phyloP scores from a whole-genome alignment of 2,888 invertebrate species.

The Timandra comae region DNA sequence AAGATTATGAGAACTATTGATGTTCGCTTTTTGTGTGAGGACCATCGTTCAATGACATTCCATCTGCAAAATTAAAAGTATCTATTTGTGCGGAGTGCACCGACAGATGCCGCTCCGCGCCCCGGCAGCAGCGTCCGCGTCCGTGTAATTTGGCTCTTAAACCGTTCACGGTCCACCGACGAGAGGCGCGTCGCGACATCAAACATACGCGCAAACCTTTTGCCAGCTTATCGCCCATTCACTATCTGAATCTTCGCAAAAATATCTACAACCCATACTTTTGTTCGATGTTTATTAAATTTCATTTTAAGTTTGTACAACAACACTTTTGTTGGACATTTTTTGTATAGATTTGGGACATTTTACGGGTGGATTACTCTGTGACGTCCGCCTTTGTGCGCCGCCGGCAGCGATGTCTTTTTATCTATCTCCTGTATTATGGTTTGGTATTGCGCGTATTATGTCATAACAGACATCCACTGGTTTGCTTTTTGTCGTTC shows the following conservation, averaged over 20 bases:
- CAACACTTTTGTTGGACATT: constrained; percentile 73
- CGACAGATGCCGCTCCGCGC: constrained; percentile 70
- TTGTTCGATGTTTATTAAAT: constrained; percentile 75
- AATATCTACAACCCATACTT: constrained; percentile 60
- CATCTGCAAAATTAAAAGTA: constrained; percentile 74
- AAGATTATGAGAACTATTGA: constrained; percentile 22
- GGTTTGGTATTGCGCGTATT: constrained; percentile 71
- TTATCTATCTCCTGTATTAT: constrained; percentile 59
- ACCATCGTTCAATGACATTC: constrained; percentile 46
- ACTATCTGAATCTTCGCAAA: constrained; percentile 63
- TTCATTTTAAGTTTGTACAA: constrained; percentile 75
- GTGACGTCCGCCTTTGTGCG: constrained; percentile 61
- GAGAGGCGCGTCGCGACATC: constrained; percentile 73
- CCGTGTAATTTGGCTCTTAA: constrained; percentile 70
- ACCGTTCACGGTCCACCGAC: constrained; percentile 68
- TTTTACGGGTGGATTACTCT: constrained; percentile 72
- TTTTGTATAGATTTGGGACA: constrained; percentile 73
- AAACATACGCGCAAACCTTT: constrained; percentile 73
- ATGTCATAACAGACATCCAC: constrained; percentile 74
- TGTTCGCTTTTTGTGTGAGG: constrained; percentile 27
- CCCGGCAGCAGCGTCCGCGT: constrained; percentile 35
- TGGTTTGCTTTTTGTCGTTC: constrained; percentile 54
- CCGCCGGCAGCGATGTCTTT: constrained; percentile 62
- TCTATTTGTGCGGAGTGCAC: constrained; percentile 59
- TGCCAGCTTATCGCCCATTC: constrained; percentile 73